Evolutionary conservation across 2,888 invertebrate species (phyloP).

Genomic region (Hyalella azteca): DNA sequence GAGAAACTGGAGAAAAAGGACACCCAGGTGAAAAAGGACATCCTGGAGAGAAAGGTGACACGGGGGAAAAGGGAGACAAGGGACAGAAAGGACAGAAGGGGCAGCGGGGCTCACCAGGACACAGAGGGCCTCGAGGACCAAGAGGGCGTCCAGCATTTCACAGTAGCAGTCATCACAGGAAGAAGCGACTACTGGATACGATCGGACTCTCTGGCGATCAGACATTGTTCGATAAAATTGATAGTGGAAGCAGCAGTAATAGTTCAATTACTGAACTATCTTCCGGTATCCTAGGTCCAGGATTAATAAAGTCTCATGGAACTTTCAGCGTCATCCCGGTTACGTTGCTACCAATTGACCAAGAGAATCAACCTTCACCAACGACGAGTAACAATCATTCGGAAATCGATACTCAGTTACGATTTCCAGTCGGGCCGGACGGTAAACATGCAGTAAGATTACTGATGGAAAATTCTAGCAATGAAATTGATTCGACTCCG

Average conservation of each 20-base stretch:
- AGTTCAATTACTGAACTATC: neutral
- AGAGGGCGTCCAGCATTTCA: constrained; percentile 14
- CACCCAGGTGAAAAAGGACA: constrained; percentile 1
- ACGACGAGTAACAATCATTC: too few relatives aligned
- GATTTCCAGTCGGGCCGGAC: neutral
- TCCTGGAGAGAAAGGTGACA: constrained; percentile 9
- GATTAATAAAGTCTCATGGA: too few relatives aligned
- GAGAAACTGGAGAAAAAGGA: neutral
- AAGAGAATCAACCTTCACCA: too few relatives aligned
- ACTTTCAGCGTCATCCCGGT: too few relatives aligned
- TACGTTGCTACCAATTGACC: too few relatives aligned
- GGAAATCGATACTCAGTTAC: neutral
- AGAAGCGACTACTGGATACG: neutral
- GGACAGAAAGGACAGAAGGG: constrained; percentile 5
- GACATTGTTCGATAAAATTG: too few relatives aligned
- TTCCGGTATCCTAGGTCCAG: neutral
- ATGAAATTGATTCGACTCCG: neutral
- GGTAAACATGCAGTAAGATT: neutral
- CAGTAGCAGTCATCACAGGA: neutral
- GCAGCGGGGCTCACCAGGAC: neutral
- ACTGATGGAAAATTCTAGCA: neutral
- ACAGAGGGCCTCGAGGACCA: neutral
- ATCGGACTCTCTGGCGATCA: too few relatives aligned
- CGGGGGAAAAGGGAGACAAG: neutral
- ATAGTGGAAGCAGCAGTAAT: neutral